Evolutionary conservation across 2,113 vertebrate species (phyloP).

Genomic region (Pipra filicauda): DNA sequence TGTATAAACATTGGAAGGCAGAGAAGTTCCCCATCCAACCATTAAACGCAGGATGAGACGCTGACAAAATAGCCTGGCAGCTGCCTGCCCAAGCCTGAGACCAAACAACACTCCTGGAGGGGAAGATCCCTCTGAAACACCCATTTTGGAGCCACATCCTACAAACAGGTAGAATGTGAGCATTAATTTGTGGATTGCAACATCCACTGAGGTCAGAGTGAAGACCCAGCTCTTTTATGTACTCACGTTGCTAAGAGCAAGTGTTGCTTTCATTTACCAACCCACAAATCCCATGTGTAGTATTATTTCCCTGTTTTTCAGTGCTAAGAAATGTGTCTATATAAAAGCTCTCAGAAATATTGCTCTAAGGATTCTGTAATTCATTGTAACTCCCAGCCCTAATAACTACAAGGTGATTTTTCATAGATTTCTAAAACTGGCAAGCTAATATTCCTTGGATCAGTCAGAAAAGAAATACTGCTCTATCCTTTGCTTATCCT

Average conservation of each 20-base stretch:
- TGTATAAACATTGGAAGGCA: background rate
- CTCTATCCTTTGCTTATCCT: constrained; percentile 22
- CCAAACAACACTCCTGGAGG: background rate
- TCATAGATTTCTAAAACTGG: constrained; percentile 42
- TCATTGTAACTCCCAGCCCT: constrained; percentile 23
- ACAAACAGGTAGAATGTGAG: background rate
- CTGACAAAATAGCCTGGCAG: background rate
- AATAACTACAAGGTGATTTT: constrained; percentile 50
- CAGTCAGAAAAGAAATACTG: background rate
- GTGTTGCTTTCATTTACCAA: constrained; percentile 40
- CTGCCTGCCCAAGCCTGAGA: background rate
- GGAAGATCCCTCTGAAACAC: background rate
- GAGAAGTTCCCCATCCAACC: background rate
- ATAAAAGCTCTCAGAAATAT: constrained; percentile 48
- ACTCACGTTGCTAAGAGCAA: constrained; percentile 16
- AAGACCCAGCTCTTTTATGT: background rate
- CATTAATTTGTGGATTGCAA: background rate
- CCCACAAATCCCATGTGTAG: constrained; percentile 31
- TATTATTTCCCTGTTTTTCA: constrained; percentile 48
- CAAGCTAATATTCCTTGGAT: constrained; percentile 32
- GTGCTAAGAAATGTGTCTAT: constrained; percentile 28
- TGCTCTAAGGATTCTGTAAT: constrained; percentile 28
- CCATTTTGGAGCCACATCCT: background rate
- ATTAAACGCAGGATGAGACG: background rate
- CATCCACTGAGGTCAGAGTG: background rate